Evolutionary conservation across 2,888 invertebrate genomes (phyloP), one percentile per base, ranked within the genome.

Genomic region (Orthonevra nobilis): DNA sequence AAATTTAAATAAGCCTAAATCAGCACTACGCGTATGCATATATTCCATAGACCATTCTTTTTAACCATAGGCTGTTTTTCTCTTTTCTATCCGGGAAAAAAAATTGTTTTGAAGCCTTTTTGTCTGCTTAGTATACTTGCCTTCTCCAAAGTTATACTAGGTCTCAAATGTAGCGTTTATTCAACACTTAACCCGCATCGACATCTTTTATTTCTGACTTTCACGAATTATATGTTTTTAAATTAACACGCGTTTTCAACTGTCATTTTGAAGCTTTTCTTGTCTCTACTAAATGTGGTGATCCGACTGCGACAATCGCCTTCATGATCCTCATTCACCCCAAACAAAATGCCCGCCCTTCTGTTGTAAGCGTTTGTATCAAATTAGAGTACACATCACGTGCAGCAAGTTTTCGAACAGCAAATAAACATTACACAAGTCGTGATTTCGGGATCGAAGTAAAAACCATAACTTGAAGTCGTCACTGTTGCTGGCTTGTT

Each of bases 311-410:
- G 58, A 32, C 36, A 68, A 64, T 72, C 17, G 36, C 63, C 58
- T 75, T 70, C 64, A 60, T 60, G 58, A 50, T 23, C 52, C 26
- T 52, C 60, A 60, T 50, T 32, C 46, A 42, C 69, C 6, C 17
- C 14, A 1, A 34, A 63, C 52, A 17, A 38, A 46, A 52, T 50
- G 19, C 15, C 38, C 63, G 38, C 63, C n/a, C 54, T 54, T 72
- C 70, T 12, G 10, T 32, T 32, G n/a, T 20, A 12, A 14, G 23
- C 19, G 54, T 17, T 54, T 54, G 52, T 38, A 56, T 30, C 50
- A 79, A 66, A 66, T 75, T 60, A 77, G 60, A 48, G 44, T 72
- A 66, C 64, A 77, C 54, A 46, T 77, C 77, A 79, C 77, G 77
- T 79, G 77, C 66, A 36, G 14, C 20, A 38, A 54, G 44, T 15